Conservation (phyloP, 2,113 vertebrate species). For the Mormyrus iriodes region DNA sequence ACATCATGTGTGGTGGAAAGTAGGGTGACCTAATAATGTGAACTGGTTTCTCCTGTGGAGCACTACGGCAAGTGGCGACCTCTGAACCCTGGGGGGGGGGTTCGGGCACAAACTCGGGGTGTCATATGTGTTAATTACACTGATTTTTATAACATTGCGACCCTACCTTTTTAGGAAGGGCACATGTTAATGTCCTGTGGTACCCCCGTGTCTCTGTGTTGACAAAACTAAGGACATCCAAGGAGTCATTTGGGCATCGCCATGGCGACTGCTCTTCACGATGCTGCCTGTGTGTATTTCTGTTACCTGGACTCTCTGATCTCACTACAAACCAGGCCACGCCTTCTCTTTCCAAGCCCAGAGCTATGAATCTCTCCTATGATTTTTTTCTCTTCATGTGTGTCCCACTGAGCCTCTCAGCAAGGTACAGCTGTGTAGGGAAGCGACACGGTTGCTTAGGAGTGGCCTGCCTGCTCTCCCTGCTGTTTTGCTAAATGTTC, state of each 20-base stretch:
- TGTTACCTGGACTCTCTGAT: constrained; percentile 8
- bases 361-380: not conserved
- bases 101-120: not conserved
- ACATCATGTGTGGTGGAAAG: constrained; percentile 36
- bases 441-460: not conserved
- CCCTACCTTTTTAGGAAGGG: not conserved
- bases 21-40: constrained; percentile 40
- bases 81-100: constrained; percentile 37
- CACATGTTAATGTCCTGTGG: not conserved
- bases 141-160: not conserved
- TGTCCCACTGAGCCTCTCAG: not conserved
- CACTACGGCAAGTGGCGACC: constrained; percentile 27
- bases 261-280: constrained; percentile 56
- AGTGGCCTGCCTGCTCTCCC: not conserved
- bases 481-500: not conserved
- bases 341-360: not conserved
- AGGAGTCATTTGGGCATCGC: constrained; percentile 52
- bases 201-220: not conserved
- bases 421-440: not conserved
- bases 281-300: constrained; percentile 9
- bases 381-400: not conserved
- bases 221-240: constrained; percentile 39
- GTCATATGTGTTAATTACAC: not conserved
- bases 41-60: constrained; percentile 48
- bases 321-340: not conserved